These are phyloP conservation scores for Bothrops jararaca DNA, from an alignment of 2,113 vertebrate genomes.

Conservation along the genomic window DNA sequence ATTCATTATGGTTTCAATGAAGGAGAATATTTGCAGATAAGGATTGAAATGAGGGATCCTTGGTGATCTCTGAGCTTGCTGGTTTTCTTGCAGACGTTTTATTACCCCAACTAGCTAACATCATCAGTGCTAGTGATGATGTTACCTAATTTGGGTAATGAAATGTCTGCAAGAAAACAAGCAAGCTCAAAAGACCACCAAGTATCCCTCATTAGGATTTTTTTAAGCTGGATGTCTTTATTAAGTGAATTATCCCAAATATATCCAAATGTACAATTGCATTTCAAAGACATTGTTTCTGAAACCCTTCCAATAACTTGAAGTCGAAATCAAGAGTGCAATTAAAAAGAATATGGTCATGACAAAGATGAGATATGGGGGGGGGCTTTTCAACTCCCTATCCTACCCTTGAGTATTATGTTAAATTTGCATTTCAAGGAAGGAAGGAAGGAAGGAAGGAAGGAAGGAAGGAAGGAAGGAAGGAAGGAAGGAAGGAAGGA, in stretches of 20 bases:
- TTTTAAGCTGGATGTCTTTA: background rate
- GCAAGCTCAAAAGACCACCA: background rate
- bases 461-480: too few species aligned
- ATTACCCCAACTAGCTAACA: background rate
- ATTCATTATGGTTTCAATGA: background rate
- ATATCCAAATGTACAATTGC: background rate
- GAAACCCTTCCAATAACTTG: background rate
- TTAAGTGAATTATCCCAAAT: background rate
- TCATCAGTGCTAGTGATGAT: background rate
- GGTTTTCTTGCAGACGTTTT: background rate
- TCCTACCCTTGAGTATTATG: too few species aligned
- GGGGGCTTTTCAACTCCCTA: background rate
- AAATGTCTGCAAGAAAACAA: background rate
- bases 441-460: background rate
- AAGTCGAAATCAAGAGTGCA: background rate
- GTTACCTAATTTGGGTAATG: background rate
- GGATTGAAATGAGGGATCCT: background rate
- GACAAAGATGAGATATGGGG: background rate
- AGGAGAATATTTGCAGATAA: background rate
- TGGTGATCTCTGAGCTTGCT: background rate
- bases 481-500: too few species aligned
- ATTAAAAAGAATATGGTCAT: background rate
- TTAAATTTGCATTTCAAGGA: fast-evolving
- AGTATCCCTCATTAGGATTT: background rate
- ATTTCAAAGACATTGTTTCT: background rate